Base-by-base conservation (phyloP, 2,888 invertebrate genomes). In the Sympetrum striolatum region DNA sequence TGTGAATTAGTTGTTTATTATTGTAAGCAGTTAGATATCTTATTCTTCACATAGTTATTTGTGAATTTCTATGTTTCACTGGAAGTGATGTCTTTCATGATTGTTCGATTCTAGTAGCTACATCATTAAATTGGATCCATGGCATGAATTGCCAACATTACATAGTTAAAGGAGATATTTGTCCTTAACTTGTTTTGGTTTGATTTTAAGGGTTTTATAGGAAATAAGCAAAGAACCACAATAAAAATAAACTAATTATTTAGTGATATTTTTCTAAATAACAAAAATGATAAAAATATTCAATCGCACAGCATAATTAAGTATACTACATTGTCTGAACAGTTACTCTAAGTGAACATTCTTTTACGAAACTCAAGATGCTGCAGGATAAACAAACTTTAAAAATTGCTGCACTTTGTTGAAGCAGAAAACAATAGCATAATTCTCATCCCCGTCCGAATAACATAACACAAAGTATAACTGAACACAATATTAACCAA, bases 161-260 rank as follows among this genome's bases (percentile, higher is more conserved):
- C 6, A 5, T 39, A 6, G 39, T 39, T 2, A 6, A 6, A 44
- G 44, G 10, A 44, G 18, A 18, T 53, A 18, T 53, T 53, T 53
- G 18, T 53, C 18, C 1, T 3, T 2, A 18, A 18, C 2, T 18
- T 18, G 53, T 0, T 8, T 53, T 48, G 2, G 12, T 8, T 48
- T 14, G 48, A 48, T 48, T 18, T 44, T 64, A 64, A 64, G 82
- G 60, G 39, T 60, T 37, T 37, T 2, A n/a, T 22, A 12, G 37
- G 53, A 64, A 86, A 86, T 73, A 73, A 73, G 22, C 12, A 31
- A 1, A 73, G 73, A 12, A 8, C 35, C 64, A 86, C 86, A 86
- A 86, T 86, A 37, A 86, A 86, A 86, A 86, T 86, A 86, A 86
- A 86, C 86, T 86, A 86, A 86, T 86, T 86, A 86, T 86, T 86